Percentiles rank a stretch among this genome's conserved stretches.
Conservation (phyloP, 2,888 invertebrate genomes). For the Ceratothoa steindachneri region DNA sequence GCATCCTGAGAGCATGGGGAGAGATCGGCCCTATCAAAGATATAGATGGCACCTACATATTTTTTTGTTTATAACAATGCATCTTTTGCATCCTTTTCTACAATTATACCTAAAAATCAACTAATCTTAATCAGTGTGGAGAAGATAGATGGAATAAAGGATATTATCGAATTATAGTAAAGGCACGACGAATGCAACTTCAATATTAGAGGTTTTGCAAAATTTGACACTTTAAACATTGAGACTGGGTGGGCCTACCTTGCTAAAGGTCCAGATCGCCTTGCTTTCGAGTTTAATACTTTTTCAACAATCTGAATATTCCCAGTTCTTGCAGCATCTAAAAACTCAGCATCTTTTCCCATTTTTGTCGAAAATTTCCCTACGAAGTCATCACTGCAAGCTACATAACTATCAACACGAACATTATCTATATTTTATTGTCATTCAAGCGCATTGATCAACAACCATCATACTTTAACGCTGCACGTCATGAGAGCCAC, state of each 20-base stretch:
- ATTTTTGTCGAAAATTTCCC: conserved; percentile 56
- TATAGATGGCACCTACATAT: too few species aligned
- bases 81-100: too few species aligned
- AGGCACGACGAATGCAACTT: too few species aligned
- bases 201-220: too few species aligned
- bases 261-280: conserved; percentile 88
- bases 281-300: conserved; percentile 79
- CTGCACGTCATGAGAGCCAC: not conserved
- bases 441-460: conserved; percentile 43
- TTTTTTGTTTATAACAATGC: too few species aligned
- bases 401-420: conserved; percentile 5
- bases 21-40: too few species aligned
- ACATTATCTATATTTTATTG: not conserved
- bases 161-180: too few species aligned
- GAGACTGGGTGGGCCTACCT: conserved; percentile 71
- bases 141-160: too few species aligned
- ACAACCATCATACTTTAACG: conserved; percentile 29
- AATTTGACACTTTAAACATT: too few species aligned
- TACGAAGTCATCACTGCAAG: conserved; percentile 1
- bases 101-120: too few species aligned
- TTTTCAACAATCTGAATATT: conserved; percentile 83
- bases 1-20: too few species aligned
- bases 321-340: conserved; percentile 91
- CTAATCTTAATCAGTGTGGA: too few species aligned
- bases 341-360: conserved; percentile 94